Evolutionary conservation across 2,797 vertebrate genomes (phyloP), one percentile per base, ranked within the genome.

Genomic region (Lithobates pipiens): DNA sequence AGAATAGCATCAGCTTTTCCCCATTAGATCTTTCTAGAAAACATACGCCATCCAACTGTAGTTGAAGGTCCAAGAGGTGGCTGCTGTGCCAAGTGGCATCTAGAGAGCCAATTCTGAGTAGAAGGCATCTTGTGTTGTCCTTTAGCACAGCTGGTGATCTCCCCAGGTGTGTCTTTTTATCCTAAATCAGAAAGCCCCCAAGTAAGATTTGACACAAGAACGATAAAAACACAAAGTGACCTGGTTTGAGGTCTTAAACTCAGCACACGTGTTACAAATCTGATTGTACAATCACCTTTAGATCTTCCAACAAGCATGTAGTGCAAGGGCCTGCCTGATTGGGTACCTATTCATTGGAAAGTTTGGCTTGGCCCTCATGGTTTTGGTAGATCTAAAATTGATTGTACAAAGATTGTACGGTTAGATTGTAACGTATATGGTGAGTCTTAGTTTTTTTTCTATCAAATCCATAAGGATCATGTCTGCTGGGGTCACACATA

Each of bases 1-100:
- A 42, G 44, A 80, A 34, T 80, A 46, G 46, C 65, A 69, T 16
- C 27, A 71, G 42, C 42, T 69, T 46, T 54, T 78, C 76, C 27
- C 61, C 11, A 23, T 71, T 21, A 50, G 18, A 5, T 70, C 42
- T 70, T 50, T 18, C 29, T 13, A 78, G 15, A 25, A 36, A 39
- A 61, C 65, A 67, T 25, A 67, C 27, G 27, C 65, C 11, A 18
- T 25, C 25, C 25, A 34, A 61, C 6, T 23, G 21, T n/a, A 18
- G 74, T 9, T 54, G 61, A 23, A 32, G 9, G 29, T 69, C 25
- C 5, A 79, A 5, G 46, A 29, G 15, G 27, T 11, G 77, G 25
- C 42, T 54, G 25, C n/a, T 10, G 44, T 70, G 67, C 9, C 32
- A 80, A 32, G 44, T 15, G 25, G 5, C 21, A 61, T 36, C 65